Percentiles rank a stretch among this genome's conserved stretches.
Evolutionary conservation across 2,888 invertebrate species (phyloP).

Genomic region (Choreutis nemorana): DNA sequence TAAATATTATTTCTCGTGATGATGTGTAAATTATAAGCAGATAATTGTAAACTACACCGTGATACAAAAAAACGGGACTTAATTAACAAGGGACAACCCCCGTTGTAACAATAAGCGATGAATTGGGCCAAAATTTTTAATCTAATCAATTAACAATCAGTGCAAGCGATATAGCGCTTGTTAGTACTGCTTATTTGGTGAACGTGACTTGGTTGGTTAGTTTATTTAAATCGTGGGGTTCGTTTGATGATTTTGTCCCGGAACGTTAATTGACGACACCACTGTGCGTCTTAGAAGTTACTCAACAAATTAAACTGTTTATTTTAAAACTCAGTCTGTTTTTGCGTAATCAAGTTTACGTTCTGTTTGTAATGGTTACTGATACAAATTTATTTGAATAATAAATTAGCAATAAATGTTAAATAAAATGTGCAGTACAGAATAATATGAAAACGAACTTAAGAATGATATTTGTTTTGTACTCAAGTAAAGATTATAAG

Average conservation of each 20-base stretch:
- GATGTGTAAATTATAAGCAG: no score
- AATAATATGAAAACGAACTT: no score
- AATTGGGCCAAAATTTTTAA: constrained; percentile 61
- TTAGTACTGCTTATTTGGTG: constrained; percentile 61
- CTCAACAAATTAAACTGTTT: no score
- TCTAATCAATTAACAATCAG: constrained; percentile 68
- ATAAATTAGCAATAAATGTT: no score
- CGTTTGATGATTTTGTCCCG: constrained; percentile 49
- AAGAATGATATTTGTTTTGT: no score
- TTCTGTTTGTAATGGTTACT: no score
- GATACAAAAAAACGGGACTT: constrained; percentile 47
- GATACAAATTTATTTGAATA: no score
- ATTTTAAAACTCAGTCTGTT: no score
- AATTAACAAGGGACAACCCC: constrained; percentile 29
- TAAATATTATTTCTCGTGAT: no score
- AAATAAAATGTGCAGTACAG: no score
- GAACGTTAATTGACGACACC: constrained; percentile 41
- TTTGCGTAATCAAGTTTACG: no score
- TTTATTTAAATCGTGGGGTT: constrained; percentile 55
- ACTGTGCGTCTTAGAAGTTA: constrained; percentile 30
- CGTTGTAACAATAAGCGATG: constrained; percentile 47
- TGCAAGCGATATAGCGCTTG: constrained; percentile 64
- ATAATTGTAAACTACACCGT: constrained; percentile 59
- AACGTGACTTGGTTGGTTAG: constrained; percentile 55
- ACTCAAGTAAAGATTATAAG: no score